These are phyloP conservation scores for Sciurus niger DNA, from an alignment of 2,113 vertebrate species.

Conservation along the genomic window DNA sequence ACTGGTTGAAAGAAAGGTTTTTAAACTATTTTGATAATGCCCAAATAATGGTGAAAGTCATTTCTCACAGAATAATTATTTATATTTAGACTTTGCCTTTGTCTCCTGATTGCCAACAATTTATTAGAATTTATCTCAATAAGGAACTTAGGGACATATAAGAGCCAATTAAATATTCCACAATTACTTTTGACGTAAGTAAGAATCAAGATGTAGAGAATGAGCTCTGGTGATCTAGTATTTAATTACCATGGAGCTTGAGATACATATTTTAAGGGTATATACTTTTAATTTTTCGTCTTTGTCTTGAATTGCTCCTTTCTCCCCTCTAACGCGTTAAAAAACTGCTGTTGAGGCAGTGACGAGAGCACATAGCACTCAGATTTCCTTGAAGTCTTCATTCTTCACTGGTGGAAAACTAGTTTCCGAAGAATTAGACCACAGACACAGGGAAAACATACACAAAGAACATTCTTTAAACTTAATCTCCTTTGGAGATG, in stretches of 20 bases:
- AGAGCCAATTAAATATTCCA: background rate
- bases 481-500: background rate
- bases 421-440: background rate
- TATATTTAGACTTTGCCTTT: conserved; percentile 15
- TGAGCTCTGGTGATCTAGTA: background rate
- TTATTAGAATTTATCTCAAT: background rate
- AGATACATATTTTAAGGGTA: background rate
- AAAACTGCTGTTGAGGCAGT: background rate
- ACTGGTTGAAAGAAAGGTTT: conserved; percentile 18
- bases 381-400: background rate
- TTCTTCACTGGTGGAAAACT: background rate
- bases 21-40: conserved; percentile 43
- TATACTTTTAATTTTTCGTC: background rate
- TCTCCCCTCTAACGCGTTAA: background rate
- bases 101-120: background rate
- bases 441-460: background rate
- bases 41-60: background rate
- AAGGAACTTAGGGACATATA: background rate
- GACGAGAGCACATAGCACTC: background rate
- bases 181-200: background rate
- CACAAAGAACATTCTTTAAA: background rate
- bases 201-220: background rate
- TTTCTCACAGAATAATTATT: conserved; percentile 6
- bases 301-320: background rate
- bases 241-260: background rate